These are phyloP conservation scores for Dipodomys merriami DNA, from an alignment of 2,113 vertebrate genomes.

Conservation along the genomic window DNA sequence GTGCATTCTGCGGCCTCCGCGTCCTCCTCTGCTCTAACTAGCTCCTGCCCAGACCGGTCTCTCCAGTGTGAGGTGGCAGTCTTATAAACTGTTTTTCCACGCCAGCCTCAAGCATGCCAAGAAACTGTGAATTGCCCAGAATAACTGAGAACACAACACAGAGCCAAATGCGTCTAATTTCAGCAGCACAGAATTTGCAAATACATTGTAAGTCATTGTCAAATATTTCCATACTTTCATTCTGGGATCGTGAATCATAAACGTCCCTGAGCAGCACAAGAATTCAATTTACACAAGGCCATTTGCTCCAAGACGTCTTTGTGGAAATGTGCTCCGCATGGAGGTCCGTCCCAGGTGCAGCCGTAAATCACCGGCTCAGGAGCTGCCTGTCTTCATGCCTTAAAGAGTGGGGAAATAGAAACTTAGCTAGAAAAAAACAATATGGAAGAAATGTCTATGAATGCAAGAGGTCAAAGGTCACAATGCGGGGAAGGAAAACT, in stretches of 20 bases:
- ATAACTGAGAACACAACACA: constrained; percentile 8
- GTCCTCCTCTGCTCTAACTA: constrained; percentile 41
- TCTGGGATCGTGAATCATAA: neutral
- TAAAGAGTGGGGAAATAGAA: constrained; percentile 56
- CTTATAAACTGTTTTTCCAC: constrained; percentile 63
- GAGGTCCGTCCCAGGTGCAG: constrained; percentile 46
- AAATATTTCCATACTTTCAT: neutral
- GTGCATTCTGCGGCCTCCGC: too few species aligned
- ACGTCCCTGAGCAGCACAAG: neutral
- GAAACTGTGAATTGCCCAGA: constrained; percentile 57
- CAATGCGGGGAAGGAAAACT: neutral
- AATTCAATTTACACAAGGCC: constrained; percentile 13
- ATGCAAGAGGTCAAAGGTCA: neutral
- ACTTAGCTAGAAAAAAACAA: neutral
- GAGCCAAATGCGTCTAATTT: constrained; percentile 36
- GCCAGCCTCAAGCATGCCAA: constrained; percentile 63
- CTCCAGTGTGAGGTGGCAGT: constrained; percentile 62
- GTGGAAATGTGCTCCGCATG: constrained; percentile 51
- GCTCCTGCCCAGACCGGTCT: constrained; percentile 67
- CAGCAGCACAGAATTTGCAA: constrained; percentile 43
- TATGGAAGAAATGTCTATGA: neutral
- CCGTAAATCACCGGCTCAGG: constrained; percentile 53
- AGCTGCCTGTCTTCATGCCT: neutral
- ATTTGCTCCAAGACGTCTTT: constrained; percentile 52
- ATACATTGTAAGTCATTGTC: constrained; percentile 40